Conservation (phyloP, 35 echinoderm and acorn worm genomes). For the Acanthaster planci region DNA sequence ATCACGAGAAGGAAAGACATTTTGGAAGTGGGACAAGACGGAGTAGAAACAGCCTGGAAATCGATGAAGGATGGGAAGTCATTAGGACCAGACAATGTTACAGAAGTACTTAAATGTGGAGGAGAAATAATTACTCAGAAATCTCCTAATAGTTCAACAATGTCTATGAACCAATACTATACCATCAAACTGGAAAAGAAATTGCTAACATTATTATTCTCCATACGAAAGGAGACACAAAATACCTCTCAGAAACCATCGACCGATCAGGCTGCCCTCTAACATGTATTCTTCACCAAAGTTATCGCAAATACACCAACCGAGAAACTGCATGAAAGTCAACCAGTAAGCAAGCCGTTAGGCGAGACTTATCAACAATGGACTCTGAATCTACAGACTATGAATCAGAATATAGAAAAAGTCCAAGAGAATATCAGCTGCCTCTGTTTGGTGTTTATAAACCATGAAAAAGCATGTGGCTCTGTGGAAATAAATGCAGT, state of each 20-base stretch:
- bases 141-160: background rate
- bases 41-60: background rate
- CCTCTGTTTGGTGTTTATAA: background rate
- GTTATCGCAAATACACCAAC: background rate
- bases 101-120: background rate
- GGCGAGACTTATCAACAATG: background rate
- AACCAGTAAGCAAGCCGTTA: background rate
- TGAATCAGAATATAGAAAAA: background rate
- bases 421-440: background rate
- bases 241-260: background rate
- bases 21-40: background rate
- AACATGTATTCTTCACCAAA: background rate
- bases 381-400: background rate
- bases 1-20: background rate
- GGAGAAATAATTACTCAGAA: background rate
- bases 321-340: background rate
- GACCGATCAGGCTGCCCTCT: background rate
- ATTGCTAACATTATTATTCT: background rate
- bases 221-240: background rate
- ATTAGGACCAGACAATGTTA: background rate
- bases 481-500: background rate
- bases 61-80: background rate
- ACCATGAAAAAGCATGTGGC: background rate
- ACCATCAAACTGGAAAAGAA: constrained; percentile 2
- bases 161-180: background rate